phyloP scores from a whole-genome alignment of 2,113 vertebrate species.

The Amazona guildingii region DNA sequence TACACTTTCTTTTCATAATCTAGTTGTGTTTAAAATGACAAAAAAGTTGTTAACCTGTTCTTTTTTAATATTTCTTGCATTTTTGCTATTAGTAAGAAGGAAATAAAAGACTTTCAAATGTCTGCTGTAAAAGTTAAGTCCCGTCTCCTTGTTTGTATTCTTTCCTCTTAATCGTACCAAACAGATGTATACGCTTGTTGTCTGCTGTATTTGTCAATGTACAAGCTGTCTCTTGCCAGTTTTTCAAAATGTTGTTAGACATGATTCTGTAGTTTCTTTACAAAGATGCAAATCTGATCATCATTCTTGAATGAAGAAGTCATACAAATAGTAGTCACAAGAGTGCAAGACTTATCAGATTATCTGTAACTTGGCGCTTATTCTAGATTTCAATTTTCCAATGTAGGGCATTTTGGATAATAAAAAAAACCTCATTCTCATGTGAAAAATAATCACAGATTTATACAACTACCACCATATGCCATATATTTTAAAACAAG shows the following conservation, averaged over 20 bases:
- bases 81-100: slow-evolving; percentile 5
- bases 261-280: slow-evolving; percentile 72
- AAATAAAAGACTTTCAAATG: slow-evolving; percentile 27
- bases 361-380: slow-evolving; percentile 8
- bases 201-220: slow-evolving; percentile 77
- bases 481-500: slow-evolving; percentile 16
- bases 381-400: neutral
- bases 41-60: neutral
- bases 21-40: slow-evolving; percentile 33
- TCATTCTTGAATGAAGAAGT: slow-evolving; percentile 57
- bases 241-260: slow-evolving; percentile 73
- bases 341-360: slow-evolving; percentile 37
- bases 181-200: slow-evolving; percentile 71
- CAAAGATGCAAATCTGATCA: slow-evolving; percentile 70
- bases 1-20: slow-evolving; percentile 43
- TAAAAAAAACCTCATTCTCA: neutral
- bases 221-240: slow-evolving; percentile 69
- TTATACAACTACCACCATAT: slow-evolving; percentile 22
- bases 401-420: neutral
- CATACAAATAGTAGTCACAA: slow-evolving; percentile 59
- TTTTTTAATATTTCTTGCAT: slow-evolving; percentile 14
- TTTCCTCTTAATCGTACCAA: slow-evolving; percentile 69
- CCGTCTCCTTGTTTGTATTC: slow-evolving; percentile 60
- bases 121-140: slow-evolving; percentile 5
- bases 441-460: slow-evolving; percentile 25